These are phyloP conservation scores for Apostichopus japonicus DNA, from an alignment of 35 echinoderm and acorn worm genomes.

Conservation along the genomic window DNA sequence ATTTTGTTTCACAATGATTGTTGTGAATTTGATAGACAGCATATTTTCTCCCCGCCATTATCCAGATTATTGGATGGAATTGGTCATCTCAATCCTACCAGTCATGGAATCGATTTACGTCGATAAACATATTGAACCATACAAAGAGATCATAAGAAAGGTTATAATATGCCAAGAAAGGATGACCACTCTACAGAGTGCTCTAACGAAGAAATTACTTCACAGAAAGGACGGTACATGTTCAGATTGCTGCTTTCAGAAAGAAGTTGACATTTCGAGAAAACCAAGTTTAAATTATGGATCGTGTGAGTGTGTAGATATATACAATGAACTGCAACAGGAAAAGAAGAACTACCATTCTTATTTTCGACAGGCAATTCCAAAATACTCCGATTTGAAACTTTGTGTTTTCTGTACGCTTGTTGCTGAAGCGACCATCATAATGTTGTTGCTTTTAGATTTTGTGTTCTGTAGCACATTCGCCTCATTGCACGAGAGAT, in stretches of 20 bases:
- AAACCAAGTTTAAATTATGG: neutral
- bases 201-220: neutral
- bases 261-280: neutral
- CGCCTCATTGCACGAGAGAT: neutral
- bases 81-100: conserved; percentile 20
- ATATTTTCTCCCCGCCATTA: neutral
- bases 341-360: neutral
- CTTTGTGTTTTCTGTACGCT: conserved; percentile 39
- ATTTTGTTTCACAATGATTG: neutral
- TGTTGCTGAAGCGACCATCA: conserved; percentile 10
- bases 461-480: neutral
- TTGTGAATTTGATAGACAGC: conserved; percentile 2
- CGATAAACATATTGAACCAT: conserved; percentile 30
- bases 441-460: neutral
- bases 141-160: neutral
- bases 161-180: neutral
- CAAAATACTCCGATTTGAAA: conserved; percentile 42
- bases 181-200: neutral
- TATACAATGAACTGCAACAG: conserved; percentile 1
- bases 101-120: conserved; percentile 38
- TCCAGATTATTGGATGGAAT: conserved; percentile 15
- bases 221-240: neutral
- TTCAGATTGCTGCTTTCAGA: neutral
- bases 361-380: neutral
- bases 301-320: conserved; percentile 3